Evolutionary conservation across 2,113 vertebrate species (phyloP).

Genomic region (Drymodes brunneopygia): DNA sequence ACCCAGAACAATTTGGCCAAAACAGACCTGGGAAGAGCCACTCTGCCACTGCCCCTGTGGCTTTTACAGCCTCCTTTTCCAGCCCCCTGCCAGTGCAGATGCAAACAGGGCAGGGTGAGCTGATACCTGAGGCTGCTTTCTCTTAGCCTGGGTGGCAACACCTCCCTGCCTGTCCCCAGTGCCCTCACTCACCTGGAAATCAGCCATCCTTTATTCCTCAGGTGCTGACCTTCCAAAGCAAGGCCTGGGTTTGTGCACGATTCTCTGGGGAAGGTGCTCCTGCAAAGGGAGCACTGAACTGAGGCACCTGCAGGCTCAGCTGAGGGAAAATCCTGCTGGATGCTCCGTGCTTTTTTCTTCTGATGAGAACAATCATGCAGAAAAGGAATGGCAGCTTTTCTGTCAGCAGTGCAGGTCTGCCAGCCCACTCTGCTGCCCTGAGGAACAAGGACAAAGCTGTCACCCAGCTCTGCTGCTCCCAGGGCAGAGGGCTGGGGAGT

Average conservation of each 20-base stretch:
- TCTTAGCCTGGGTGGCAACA: rapidly evolving
- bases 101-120: background rate
- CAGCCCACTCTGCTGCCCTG: background rate
- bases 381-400: background rate
- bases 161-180: background rate
- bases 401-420: background rate
- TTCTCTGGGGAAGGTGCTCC: background rate
- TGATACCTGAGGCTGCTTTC: background rate
- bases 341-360: background rate
- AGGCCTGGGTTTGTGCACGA: background rate
- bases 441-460: background rate
- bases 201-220: background rate
- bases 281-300: background rate
- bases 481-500: background rate
- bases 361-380: background rate
- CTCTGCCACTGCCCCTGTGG: background rate
- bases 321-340: background rate
- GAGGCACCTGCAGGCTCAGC: background rate
- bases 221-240: background rate
- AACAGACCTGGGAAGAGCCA: rapidly evolving
- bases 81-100: background rate
- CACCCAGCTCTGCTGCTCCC: background rate
- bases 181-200: background rate
- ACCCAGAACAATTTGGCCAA: background rate
- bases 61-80: background rate